Evolutionary conservation across 2,888 invertebrate genomes (phyloP).

Genomic region (Tachystola acroxantha): DNA sequence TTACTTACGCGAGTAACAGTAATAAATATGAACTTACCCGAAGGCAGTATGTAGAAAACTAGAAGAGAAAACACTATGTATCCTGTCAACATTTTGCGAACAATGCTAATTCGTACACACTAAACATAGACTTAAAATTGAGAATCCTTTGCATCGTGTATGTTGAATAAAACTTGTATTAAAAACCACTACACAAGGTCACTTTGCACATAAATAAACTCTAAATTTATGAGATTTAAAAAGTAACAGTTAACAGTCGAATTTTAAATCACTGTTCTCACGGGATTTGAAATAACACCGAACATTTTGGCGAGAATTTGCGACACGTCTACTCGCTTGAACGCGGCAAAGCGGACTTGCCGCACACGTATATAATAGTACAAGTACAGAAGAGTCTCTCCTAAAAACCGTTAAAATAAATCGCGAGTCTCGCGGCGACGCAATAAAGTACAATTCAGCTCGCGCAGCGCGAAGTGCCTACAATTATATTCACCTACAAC

Average conservation of each 20-base stretch:
- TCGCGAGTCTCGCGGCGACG: no score
- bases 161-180: conserved; percentile 27
- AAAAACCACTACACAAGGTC: conserved; percentile 39
- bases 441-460: no score
- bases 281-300: conserved; percentile 28
- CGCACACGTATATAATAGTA: no score
- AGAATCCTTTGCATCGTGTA: conserved; percentile 63
- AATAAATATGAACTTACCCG: conserved; percentile 41
- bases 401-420: no score
- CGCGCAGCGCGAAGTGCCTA: no score
- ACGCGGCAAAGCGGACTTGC: conserved; percentile 42
- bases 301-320: conserved; percentile 43
- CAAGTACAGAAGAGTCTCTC: no score
- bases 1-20: no score
- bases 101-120: conserved; percentile 49
- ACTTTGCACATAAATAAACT: conserved; percentile 40
- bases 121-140: conserved; percentile 45
- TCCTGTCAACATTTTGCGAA: conserved; percentile 66
- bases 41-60: conserved; percentile 45
- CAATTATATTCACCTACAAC: no score
- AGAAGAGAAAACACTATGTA: conserved; percentile 50
- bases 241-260: conserved; percentile 38
- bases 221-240: conserved; percentile 37
- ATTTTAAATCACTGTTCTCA: conserved; percentile 21
- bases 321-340: conserved; percentile 34